Evolutionary conservation across 1,140 invertebrate genomes (phyloP), one percentile per base, ranked within the genome.

Genomic region (Scaptodrosophila lebanonensis): DNA sequence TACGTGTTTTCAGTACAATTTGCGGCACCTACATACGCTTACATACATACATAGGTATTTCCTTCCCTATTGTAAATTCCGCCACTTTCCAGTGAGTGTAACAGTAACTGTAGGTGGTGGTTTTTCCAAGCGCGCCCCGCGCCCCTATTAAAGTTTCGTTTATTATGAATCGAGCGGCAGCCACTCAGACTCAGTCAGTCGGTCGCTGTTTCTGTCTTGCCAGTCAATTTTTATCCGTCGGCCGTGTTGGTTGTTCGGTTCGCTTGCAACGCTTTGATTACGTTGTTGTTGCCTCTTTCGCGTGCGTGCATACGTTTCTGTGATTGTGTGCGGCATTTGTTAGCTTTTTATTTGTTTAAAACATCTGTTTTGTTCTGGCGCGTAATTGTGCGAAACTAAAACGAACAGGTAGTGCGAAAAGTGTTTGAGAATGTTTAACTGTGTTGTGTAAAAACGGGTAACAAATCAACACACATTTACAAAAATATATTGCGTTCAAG

Each of bases 151-250:
- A 56, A 65, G 39, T 56, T 35, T 20, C 44, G 49, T 54, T 60
- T 70, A 44, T 62, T 58, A 64, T 79, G 72, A 77, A 65, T 73
- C 64, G 79, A 67, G 43, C 72, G 35, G 51, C 69, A 47, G n/a
- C n/a, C n/a, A n/a, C n/a, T 52, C 53, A 69, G 57, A 42, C 49
- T 54, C 36, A 38, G 44, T 42, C 43, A 17, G 52, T 36, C 59
- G 40, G 18, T 27, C 11, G 13, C 30, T 13, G 13, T 44, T 27
- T 44, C 30, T 43, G 56, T 62, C 73, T n/a, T n/a, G n/a, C n/a
- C n/a, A 77, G 71, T 77, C 54, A 56, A 56, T 60, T 61, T 27
- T 59, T 48, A 82, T 66, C 68, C 43, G 60, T 82, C 68, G 68
- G 27, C 60, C 45, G 60, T 45, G 49, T 62, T 65, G 56, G 73